A percentile compares a stretch with the other conserved stretches of the same genome.
These are phyloP conservation scores for Gerris buenoi DNA, from an alignment of 1,140 invertebrate species.

Conservation along the genomic window DNA sequence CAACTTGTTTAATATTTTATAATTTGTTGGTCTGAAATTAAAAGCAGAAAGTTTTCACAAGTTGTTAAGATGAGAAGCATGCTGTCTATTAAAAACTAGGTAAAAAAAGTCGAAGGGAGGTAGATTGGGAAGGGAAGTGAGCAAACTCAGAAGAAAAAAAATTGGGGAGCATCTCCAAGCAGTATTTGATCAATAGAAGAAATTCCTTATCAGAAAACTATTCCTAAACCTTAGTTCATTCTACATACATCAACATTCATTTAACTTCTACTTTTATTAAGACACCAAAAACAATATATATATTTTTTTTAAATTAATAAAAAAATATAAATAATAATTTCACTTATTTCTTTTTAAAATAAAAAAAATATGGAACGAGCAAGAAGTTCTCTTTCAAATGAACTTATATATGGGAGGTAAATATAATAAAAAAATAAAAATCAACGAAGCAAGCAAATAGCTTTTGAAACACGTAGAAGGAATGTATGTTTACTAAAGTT, in stretches of 20 bases:
- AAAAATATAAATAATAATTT: not conserved
- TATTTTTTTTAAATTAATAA: not conserved
- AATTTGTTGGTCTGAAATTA: no score
- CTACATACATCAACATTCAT: no score
- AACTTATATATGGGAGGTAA: constrained; percentile 17
- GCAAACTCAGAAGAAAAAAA: not conserved
- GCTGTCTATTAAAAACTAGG: no score
- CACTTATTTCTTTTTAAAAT: not conserved
- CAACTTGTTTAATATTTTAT: no score
- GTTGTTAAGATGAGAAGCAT: no score
- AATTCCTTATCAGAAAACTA: no score
- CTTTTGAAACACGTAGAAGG: not conserved
- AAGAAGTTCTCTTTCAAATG: constrained; percentile 15
- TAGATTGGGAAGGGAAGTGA: no score
- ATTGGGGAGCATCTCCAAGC: not conserved
- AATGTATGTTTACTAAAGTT: not conserved
- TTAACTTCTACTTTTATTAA: no score
- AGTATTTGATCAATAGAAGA: not conserved
- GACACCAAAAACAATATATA: no score
- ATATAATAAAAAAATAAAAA: not conserved
- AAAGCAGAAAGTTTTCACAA: no score
- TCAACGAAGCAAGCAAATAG: not conserved
- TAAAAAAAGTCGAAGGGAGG: no score
- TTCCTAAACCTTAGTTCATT: no score
- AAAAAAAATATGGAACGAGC: constrained; percentile 14